Base-by-base conservation (phyloP, 1,140 invertebrate genomes). In the Rhynchophorus ferrugineus region DNA sequence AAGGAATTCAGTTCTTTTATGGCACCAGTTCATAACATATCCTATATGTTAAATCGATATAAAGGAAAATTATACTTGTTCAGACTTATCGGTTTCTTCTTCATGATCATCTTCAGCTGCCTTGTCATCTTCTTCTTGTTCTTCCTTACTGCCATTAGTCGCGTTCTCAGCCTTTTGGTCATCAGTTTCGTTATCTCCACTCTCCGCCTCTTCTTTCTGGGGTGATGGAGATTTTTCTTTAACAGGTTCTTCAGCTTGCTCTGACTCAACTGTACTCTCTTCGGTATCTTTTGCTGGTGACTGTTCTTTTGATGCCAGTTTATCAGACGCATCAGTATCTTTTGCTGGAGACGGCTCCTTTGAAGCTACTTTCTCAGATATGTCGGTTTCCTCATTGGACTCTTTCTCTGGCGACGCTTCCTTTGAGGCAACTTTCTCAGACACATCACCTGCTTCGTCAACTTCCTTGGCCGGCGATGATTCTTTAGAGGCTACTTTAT, bases 51-150 rank as follows among this genome's bases (percentile, higher is more conserved):
- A 6, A 29, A 29, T 11, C 24, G 11, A 29, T n/a, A n/a, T n/a
- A n/a, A n/a, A n/a, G 11, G 5, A 5, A 38, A 21, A 53, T 53
- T 53, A 53, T 45, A 35, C 50, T 29, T 52, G 22, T 19, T 52
- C 49, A 52, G 49, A 44, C 49, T 52, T 52, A 37, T 44, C 49
- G 37, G 49, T 52, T 52, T 50, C 49, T 29, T 50, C 49, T 22
- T 29, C 29, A 18, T n/a, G 13, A 16, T 44, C 43, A 44, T 13
- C 38, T 14, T 59, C 48, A 9, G 34, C 46, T 38, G 16, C 39
- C 20, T 60, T 41, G 20, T 45, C 37, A 21, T 49, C 50, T 5
- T 56, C 47, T 11, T 61, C 34, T 20, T 22, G 46, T 37, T 44
- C 39, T 39, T 42, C 21, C 19, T 57, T 47, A n/a, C 37, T 44